These are phyloP conservation scores for Tauraco erythrolophus DNA, from an alignment of 2,113 vertebrate genomes.

Conservation along the genomic window DNA sequence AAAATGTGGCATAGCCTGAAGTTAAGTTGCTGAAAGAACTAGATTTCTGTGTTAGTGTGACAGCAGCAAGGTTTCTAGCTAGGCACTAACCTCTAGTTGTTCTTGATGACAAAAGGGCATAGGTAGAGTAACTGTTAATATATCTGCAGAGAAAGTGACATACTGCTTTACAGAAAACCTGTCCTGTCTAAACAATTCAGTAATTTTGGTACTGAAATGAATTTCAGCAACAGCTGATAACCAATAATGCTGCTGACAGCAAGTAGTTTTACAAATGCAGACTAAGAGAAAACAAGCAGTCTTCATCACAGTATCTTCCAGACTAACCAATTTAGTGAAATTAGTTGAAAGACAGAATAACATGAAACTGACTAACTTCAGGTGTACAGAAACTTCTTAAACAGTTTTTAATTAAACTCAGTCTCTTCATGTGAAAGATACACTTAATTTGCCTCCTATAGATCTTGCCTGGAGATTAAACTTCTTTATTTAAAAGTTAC, in stretches of 20 bases:
- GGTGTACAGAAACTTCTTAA: background rate
- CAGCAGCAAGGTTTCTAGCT: background rate
- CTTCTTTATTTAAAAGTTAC: background rate
- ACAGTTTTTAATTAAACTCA: background rate
- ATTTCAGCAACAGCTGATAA: background rate
- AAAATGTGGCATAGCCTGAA: background rate
- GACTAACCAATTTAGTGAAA: background rate
- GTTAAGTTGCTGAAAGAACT: background rate
- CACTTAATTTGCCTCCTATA: background rate
- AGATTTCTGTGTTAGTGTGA: background rate
- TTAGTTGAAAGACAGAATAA: background rate
- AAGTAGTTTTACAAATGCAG: background rate
- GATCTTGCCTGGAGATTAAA: background rate
- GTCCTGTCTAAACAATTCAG: background rate
- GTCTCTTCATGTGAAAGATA: background rate
- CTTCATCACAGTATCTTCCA: background rate
- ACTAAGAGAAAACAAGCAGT: background rate
- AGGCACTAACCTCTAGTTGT: background rate
- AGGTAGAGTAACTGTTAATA: background rate
- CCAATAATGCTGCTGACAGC: background rate
- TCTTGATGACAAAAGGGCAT: background rate
- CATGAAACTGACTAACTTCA: background rate
- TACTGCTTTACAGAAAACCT: background rate
- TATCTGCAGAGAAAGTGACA: background rate
- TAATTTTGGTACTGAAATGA: background rate